Base-by-base conservation (phyloP, 2,113 vertebrate genomes). In the Seriola quinqueradiata region DNA sequence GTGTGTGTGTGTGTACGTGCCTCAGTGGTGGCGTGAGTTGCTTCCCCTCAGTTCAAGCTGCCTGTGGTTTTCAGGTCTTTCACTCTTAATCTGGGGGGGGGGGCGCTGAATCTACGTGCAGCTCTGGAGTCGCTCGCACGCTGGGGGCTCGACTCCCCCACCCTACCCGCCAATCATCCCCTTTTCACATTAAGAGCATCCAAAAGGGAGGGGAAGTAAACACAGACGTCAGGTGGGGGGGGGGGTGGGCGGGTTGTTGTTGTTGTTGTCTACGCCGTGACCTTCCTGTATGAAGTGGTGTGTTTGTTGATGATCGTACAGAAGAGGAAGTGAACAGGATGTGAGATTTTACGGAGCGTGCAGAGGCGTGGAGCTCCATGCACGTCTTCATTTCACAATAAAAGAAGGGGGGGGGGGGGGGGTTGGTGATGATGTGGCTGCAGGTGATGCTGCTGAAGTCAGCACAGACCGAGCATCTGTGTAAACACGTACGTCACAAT, bases 201-300 rank as follows among this genome's bases (percentile, higher is more conserved):
- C 1, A 57, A 13, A 42, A 21, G 21, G n/a, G 42, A 42, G 36
- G 4, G 6, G 25, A 28, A 1, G 38, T 61, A 42, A 81, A 65
- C 58, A 71, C 58, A 71, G 46, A 72, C 55, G 25, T 73, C 75
- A 68, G 68, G 69, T 61, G 72, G 42, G 23, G 25, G 25, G 1
- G 25, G 25, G 25, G 25, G 25, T 28, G 25, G 25, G 25, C 25
- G 25, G 25, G 28, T 28, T 28, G 28, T 28, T 28, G 46, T 48
- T 42, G 61, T 9, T 64, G 78, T 13, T 78, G 64, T 38, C 21
- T 19, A 14, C 59, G 0, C 42, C 0, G 23, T 68, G 28, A 50
- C 67, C 74, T 67, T 77, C 61, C 74, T 59, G 73, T 32, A 58
- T 32, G 13, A 6, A 16, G 16, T 1, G 44, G 10, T 17, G 52